Conservation (phyloP, 2,113 vertebrate genomes). For the Rallus limicola region DNA sequence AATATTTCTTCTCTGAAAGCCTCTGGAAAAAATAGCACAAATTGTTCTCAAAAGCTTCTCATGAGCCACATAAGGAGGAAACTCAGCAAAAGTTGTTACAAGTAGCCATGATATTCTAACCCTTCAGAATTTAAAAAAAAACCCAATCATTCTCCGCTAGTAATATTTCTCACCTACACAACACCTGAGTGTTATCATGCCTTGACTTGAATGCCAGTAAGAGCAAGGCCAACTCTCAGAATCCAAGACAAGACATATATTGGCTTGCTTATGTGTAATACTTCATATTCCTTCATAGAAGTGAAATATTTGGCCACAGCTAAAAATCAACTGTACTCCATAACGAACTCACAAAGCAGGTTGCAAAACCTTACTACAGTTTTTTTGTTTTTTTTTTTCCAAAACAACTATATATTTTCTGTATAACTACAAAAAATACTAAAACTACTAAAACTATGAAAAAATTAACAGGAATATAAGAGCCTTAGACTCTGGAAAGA, state of each 20-base stretch:
- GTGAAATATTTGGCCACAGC: not conserved
- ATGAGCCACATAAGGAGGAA: not conserved
- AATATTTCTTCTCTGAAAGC: not conserved
- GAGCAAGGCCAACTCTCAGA: not conserved
- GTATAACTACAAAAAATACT: not conserved
- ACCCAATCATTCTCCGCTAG: not conserved
- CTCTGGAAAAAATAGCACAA: not conserved
- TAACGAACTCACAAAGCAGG: not conserved
- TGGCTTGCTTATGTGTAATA: not conserved
- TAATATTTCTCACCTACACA: not conserved
- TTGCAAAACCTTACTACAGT: not conserved
- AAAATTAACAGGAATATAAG: not conserved
- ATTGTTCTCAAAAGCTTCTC: not conserved
- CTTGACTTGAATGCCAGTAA: not conserved
- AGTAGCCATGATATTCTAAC: not conserved
- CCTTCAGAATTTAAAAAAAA: not conserved
- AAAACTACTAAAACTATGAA: not conserved
- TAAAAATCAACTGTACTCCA: not conserved
- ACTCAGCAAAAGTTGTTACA: not conserved
- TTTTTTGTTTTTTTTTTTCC: accelerated
- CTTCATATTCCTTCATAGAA: not conserved
- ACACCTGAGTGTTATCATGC: not conserved
- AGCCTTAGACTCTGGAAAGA: not conserved
- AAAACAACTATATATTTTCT: not conserved
- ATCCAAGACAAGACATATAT: not conserved